Conservation (phyloP, 2,888 invertebrate genomes). For the Erannis defoliaria region DNA sequence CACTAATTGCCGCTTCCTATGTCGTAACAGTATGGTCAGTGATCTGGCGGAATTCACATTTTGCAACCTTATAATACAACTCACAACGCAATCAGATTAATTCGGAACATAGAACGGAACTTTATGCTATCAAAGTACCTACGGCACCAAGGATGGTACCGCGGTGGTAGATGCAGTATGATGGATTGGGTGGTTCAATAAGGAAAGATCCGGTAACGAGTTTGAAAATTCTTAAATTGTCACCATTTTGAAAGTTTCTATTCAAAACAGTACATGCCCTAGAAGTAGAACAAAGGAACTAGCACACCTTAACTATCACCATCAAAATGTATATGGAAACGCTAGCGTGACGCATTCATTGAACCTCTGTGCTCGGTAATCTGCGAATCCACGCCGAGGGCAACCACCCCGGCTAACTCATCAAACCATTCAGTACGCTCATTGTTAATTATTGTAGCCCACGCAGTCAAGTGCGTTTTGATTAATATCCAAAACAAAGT, state of each 20-base stretch:
- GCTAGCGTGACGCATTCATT: slow-evolving; percentile 23
- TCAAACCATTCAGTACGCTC: slow-evolving; percentile 24
- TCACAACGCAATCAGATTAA: slow-evolving; percentile 7
- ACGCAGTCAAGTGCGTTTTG: slow-evolving; percentile 3
- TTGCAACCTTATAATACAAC: slow-evolving; percentile 27
- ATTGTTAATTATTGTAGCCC: slow-evolving; percentile 17
- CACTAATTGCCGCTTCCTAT: slow-evolving; percentile 36
- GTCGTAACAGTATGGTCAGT: slow-evolving; percentile 36
- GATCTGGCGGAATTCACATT: slow-evolving; percentile 37
- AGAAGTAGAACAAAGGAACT: slow-evolving; percentile 21
- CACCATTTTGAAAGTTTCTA: neutral
- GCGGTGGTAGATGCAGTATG: neutral
- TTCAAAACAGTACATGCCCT: neutral
- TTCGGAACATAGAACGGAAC: slow-evolving; percentile 1
- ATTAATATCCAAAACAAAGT: neutral
- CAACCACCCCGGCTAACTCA: slow-evolving; percentile 39
- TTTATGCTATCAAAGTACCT: neutral
- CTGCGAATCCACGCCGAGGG: slow-evolving; percentile 32
- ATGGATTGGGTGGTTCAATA: neutral
- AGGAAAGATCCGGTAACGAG: neutral
- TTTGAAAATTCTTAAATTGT: neutral
- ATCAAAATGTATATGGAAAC: slow-evolving; percentile 9
- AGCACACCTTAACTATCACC: slow-evolving; percentile 11
- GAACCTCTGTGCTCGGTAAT: slow-evolving; percentile 22
- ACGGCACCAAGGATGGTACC: neutral